phyloP scores from a whole-genome alignment of 2,888 invertebrate species.

The Portevinia maculata region DNA sequence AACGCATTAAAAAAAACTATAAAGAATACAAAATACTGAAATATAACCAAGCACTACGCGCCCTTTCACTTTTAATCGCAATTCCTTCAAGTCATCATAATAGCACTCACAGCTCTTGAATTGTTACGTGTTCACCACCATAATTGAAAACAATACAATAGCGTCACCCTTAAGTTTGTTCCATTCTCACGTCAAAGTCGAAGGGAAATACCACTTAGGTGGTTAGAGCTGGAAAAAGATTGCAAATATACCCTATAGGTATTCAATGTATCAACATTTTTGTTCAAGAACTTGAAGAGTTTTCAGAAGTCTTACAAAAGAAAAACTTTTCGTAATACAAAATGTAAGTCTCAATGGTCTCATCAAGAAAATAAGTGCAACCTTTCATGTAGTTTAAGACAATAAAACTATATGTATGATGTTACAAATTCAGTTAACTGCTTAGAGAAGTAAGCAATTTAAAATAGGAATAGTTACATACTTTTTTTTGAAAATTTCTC shows the following conservation, averaged over 20 bases:
- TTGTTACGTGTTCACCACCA: conserved; percentile 57
- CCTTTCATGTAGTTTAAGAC: conserved; percentile 16
- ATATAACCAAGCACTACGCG: too few relatives aligned
- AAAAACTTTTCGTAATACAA: conserved; percentile 23
- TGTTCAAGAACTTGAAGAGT: conserved; percentile 50
- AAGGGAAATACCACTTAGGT: conserved; percentile 46
- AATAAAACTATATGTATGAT: conserved; percentile 21
- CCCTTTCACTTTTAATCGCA: conserved; percentile 42
- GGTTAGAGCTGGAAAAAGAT: conserved; percentile 21
- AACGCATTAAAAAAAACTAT: too few relatives aligned
- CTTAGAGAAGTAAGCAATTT: too few relatives aligned
- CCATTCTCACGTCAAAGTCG: conserved; percentile 44
- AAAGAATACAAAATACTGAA: too few relatives aligned
- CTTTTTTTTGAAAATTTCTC: too few relatives aligned
- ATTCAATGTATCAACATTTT: conserved; percentile 63
- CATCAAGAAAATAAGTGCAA: conserved; percentile 29
- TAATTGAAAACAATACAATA: conserved; percentile 50
- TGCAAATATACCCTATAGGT: conserved; percentile 23
- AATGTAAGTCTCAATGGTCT: conserved; percentile 43
- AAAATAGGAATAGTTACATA: too few relatives aligned
- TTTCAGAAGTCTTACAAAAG: conserved; percentile 39
- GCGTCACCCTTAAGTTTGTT: conserved; percentile 50
- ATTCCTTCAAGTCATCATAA: conserved; percentile 49
- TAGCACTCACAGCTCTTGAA: conserved; percentile 39
- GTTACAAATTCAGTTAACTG: neutral